Conservation (phyloP, 2,888 invertebrate genomes). For the Dryomyza anilis region DNA sequence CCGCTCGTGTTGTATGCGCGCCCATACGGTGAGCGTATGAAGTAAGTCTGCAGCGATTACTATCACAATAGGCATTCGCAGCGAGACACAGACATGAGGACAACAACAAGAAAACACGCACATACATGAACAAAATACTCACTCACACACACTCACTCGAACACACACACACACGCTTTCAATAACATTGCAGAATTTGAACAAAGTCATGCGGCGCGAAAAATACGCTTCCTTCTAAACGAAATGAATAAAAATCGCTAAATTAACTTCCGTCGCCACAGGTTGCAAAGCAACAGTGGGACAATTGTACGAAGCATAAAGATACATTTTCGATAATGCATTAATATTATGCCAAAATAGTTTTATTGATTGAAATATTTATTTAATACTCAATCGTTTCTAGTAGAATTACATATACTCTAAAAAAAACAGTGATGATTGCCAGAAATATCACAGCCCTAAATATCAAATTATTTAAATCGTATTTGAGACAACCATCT, state of each 20-base stretch:
- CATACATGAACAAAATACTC: neutral
- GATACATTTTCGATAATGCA: no score
- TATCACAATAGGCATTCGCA: constrained; percentile 7
- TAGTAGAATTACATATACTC: no score
- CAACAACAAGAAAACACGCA: neutral
- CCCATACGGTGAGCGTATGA: constrained; percentile 8
- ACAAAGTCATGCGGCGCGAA: neutral
- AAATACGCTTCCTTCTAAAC: neutral
- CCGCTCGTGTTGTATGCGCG: neutral
- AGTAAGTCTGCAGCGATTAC: constrained; percentile 14
- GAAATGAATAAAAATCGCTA: constrained; percentile 10
- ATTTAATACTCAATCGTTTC: no score
- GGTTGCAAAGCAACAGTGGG: neutral
- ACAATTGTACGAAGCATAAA: neutral
- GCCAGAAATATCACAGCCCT: no score
- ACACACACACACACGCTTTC: no score
- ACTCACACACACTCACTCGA: neutral
- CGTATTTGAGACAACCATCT: no score
- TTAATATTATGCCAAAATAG: no score
- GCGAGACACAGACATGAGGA: neutral
- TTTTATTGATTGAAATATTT: no score
- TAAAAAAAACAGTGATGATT: no score
- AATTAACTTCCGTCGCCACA: neutral
- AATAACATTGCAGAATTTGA: neutral
- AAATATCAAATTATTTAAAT: no score